Conservation (phyloP, 1,140 invertebrate genomes). For the Drosophila orosa region DNA sequence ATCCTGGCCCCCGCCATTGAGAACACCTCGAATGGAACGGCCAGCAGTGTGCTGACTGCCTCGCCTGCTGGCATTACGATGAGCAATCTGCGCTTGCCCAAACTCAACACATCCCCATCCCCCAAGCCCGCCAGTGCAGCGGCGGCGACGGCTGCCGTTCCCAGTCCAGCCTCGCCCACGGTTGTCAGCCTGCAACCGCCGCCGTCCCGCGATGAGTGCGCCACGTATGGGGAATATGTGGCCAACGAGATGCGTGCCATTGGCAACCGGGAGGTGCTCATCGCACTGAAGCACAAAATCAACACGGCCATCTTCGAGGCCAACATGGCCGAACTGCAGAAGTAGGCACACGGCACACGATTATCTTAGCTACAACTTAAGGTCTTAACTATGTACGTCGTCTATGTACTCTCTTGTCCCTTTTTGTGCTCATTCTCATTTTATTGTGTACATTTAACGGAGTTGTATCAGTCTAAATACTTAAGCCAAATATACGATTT, state of each 20-base stretch:
- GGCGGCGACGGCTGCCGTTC: too few relatives aligned
- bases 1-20: slow-evolving; percentile 52
- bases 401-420: slow-evolving; percentile 30
- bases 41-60: slow-evolving; percentile 23
- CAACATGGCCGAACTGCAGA: slow-evolving; percentile 80
- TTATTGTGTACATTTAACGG: slow-evolving; percentile 62
- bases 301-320: slow-evolving; percentile 83
- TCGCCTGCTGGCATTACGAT: slow-evolving; percentile 43
- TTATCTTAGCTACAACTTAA: slow-evolving; percentile 50
- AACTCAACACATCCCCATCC: slow-evolving; percentile 43
- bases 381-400: slow-evolving; percentile 45
- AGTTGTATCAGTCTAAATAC: slow-evolving; percentile 65
- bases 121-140: slow-evolving; percentile 53
- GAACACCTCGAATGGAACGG: slow-evolving; percentile 30
- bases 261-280: slow-evolving; percentile 68
- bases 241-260: slow-evolving; percentile 82
- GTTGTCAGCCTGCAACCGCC: slow-evolving; percentile 21
- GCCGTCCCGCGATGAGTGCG: slow-evolving; percentile 68
- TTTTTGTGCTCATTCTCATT: slow-evolving; percentile 43
- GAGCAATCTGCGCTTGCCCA: slow-evolving; percentile 54
- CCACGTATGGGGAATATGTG: slow-evolving; percentile 80
- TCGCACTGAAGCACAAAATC: slow-evolving; percentile 82
- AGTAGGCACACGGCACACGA: slow-evolving; percentile 43
- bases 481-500: slow-evolving; percentile 76
- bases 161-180: slow-evolving; percentile 26